Base-by-base conservation (phyloP, 2,113 vertebrate genomes). In the Apodemus speciosus region DNA sequence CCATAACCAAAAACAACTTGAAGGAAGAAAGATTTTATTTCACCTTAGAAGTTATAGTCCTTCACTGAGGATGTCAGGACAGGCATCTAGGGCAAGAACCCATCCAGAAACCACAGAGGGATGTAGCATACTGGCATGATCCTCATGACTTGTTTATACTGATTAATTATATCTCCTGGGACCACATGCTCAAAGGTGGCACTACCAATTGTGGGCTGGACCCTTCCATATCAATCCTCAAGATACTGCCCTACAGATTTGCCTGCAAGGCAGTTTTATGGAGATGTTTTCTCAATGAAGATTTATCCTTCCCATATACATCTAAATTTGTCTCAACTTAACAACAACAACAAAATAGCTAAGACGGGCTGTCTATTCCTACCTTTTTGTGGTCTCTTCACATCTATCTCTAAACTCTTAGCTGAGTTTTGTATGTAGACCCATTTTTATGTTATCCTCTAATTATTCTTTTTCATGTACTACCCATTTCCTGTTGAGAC, bases 371-470 rank as follows among this genome's bases (percentile, higher is more conserved):
- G 40, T 51, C 64, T 62, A 18, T 4, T 56, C 32, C 14, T 75
- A 2, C 30, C 6, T 35, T 84, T 6, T 10, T 91, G 23, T 2
- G 51, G 64, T 93, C 8, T 58, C 64, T 89, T 89, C 56, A 38
- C 25, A 18, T 13, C 56, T 72, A 77, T 43, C 69, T 18, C 20
- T 53, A 89, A 87, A 62, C 1, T 49, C 11, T 9, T 43, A 46
- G 25, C 32, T 38, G 6, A 49, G 35, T 14, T 77, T 79, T 72
- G 11, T 62, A 87, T 83, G 72, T 15, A 62, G 35, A 51, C 56
- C 23, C 8, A 56, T 75, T 83, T 86, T 73, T 92, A 96, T 89
- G 83, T 60, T 83, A 77, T 73, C 20, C 15, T 68, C 30, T 72
- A 76, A 58, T 66, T 20, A 72, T 1, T 81, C 46, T 11, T 79